A percentile compares a stretch with the other conserved stretches of the same genome.
Evolutionary conservation across 2,888 invertebrate species (phyloP).

Genomic region (Diaperis boleti): DNA sequence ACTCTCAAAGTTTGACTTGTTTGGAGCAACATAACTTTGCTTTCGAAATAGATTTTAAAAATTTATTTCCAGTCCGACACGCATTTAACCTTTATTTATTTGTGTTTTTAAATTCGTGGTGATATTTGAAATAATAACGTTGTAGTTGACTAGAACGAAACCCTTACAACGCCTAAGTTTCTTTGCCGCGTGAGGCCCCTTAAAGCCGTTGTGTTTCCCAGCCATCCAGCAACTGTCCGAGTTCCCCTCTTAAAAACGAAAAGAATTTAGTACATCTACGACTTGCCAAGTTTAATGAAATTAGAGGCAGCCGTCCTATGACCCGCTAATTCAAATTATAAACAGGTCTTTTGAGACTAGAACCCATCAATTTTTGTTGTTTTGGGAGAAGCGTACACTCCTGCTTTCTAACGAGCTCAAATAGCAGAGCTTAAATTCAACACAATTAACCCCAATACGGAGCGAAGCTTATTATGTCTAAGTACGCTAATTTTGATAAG

Average conservation of each 20-base stretch:
- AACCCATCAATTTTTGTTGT: slow-evolving; percentile 5
- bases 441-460: slow-evolving; percentile 31
- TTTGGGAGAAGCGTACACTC: slow-evolving; percentile 1
- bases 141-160: too few species aligned
- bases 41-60: too few species aligned
- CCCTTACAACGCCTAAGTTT: too few species aligned
- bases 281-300: not conserved
- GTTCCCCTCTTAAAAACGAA: slow-evolving; percentile 27
- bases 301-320: too few species aligned
- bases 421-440: slow-evolving; percentile 30
- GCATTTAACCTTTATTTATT: too few species aligned
- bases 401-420: slow-evolving; percentile 28
- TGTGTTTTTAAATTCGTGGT: too few species aligned
- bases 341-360: not conserved
- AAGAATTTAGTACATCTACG: not conserved
- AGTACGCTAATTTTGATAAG: slow-evolving; percentile 28
- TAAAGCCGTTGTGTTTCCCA: slow-evolving; percentile 16
- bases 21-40: too few species aligned
- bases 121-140: too few species aligned
- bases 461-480: slow-evolving; percentile 28
- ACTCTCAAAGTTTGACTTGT: too few species aligned
- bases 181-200: too few species aligned
- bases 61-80: too few species aligned
- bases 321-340: too few species aligned
- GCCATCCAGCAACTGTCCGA: slow-evolving; percentile 28